These are phyloP conservation scores for Eupithecia subumbrata DNA, from an alignment of 2,888 invertebrate species.

Conservation along the genomic window DNA sequence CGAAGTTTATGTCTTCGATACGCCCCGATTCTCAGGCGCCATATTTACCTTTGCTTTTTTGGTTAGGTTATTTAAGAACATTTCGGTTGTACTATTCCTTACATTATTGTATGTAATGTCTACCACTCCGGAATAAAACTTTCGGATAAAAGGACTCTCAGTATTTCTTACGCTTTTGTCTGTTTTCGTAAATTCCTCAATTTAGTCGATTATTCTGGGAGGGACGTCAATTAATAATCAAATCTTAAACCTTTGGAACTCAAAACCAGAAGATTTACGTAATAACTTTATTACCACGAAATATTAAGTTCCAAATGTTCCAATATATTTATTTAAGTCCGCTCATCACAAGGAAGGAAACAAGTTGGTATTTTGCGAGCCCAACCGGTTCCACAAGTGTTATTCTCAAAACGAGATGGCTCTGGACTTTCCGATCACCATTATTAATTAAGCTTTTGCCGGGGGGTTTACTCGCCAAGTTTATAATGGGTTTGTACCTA, in stretches of 20 bases:
- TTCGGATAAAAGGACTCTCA: no score
- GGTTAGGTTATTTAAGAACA: neutral
- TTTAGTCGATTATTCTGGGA: neutral
- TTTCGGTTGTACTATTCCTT: no score
- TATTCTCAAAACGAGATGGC: slow-evolving; percentile 80
- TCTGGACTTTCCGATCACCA: slow-evolving; percentile 79
- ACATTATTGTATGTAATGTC: neutral
- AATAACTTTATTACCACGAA: neutral
- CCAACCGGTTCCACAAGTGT: slow-evolving; percentile 81
- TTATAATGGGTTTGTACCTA: neutral
- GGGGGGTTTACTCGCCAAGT: slow-evolving; percentile 15
- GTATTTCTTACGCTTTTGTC: no score
- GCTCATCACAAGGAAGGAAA: slow-evolving; percentile 77
- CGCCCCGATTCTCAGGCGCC: neutral
- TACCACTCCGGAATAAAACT: no score
- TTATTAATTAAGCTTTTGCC: slow-evolving; percentile 53
- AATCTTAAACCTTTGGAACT: neutral
- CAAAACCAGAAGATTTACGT: neutral
- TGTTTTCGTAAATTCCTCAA: no score
- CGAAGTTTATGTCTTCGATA: slow-evolving; percentile 4
- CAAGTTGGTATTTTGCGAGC: slow-evolving; percentile 77
- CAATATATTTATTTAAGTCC: slow-evolving; percentile 34
- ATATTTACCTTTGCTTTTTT: neutral
- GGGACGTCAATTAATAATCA: neutral
- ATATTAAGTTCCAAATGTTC: slow-evolving; percentile 5